Evolutionary conservation across 2,113 vertebrate species (phyloP).

Genomic region (Myiozetetes cayanensis): DNA sequence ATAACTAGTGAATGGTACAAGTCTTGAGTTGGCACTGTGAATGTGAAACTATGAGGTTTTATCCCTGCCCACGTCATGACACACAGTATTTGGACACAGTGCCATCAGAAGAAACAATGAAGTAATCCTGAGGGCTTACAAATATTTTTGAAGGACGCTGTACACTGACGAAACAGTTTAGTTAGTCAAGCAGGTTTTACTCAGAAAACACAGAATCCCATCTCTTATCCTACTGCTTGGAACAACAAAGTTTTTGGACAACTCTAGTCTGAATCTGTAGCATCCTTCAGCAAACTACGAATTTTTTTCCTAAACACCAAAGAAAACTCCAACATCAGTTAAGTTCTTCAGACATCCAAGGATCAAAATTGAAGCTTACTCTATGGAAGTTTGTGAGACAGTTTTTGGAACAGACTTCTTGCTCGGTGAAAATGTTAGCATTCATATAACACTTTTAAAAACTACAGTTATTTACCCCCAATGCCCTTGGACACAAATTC

Average conservation of each 20-base stretch:
- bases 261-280: not conserved
- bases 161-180: not conserved
- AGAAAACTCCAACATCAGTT: not conserved
- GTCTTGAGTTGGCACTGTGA: not conserved
- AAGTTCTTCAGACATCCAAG: not conserved
- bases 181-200: not conserved
- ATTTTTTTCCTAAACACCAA: not conserved
- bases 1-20: not conserved
- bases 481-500: slow-evolving; percentile 33
- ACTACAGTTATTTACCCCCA: not conserved
- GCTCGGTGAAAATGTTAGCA: not conserved
- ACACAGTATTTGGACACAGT: not conserved
- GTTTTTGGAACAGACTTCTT: not conserved
- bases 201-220: not conserved
- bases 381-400: not conserved
- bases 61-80: not conserved
- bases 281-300: not conserved
- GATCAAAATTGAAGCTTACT: not conserved
- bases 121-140: not conserved
- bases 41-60: not conserved
- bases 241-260: not conserved
- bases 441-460: not conserved
- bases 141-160: not conserved
- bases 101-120: not conserved
- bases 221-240: not conserved